phyloP scores from a whole-genome alignment of 2,888 invertebrate genomes.

The Plagiodera versicolora region DNA sequence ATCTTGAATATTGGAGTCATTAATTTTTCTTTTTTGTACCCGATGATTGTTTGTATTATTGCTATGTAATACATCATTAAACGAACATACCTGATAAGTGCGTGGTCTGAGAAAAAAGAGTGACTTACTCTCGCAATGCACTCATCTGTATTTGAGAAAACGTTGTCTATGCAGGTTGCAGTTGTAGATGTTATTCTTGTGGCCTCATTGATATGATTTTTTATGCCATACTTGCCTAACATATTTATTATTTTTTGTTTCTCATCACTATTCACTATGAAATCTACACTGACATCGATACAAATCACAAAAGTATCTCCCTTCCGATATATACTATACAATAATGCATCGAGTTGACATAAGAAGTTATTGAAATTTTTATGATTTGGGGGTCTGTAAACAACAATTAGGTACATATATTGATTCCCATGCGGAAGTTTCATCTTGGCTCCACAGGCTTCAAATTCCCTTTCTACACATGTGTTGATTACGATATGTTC shows the following conservation, averaged over 20 bases:
- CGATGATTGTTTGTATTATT: conserved; percentile 8
- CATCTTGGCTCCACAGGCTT: conserved; percentile 4
- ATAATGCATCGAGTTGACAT: conserved; percentile 1
- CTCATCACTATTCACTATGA: too few relatives aligned
- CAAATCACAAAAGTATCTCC: conserved; percentile 4
- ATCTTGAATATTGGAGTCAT: too few relatives aligned
- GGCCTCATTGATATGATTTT: background rate
- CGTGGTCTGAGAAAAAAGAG: too few relatives aligned
- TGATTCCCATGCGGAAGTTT: background rate
- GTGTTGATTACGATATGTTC: background rate
- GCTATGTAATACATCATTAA: background rate
- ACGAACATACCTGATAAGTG: too few relatives aligned
- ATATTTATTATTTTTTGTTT: too few relatives aligned
- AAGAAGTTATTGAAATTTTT: background rate
- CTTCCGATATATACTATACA: background rate
- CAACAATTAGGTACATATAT: background rate
- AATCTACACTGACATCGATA: background rate
- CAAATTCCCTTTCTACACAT: background rate
- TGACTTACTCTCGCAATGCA: background rate
- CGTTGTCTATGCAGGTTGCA: conserved; percentile 3
- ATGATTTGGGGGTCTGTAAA: conserved; percentile 1
- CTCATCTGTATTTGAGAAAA: conserved; percentile 6
- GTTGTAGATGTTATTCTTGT: conserved; percentile 1
- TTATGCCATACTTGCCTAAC: background rate
- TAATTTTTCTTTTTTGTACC: background rate